Percentiles rank a stretch among this genome's conserved stretches.
phyloP scores from a whole-genome alignment of 2,888 invertebrate genomes.

The Ichneumoninae sp. region DNA sequence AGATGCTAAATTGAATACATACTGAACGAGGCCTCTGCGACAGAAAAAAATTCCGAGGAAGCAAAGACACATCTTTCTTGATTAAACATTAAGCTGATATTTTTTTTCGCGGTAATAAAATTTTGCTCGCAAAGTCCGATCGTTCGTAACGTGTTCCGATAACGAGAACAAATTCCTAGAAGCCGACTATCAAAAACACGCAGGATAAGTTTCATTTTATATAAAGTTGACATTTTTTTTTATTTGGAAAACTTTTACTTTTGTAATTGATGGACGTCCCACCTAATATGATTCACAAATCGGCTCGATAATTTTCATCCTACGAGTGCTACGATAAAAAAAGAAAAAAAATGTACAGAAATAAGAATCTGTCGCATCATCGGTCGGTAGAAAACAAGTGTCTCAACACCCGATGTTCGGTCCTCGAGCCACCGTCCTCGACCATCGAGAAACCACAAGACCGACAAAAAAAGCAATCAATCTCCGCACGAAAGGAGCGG shows the following conservation, averaged over 20 bases:
- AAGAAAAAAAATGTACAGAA: background rate
- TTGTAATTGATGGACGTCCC: background rate
- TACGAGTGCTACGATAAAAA: background rate
- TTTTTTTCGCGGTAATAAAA: background rate
- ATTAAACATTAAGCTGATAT: background rate
- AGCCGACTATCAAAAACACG: background rate
- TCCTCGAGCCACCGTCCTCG: background rate
- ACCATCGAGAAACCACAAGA: background rate
- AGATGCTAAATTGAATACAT: conserved; percentile 8
- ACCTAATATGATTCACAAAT: too few species aligned
- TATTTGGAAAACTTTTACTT: background rate
- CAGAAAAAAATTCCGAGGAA: too few species aligned
- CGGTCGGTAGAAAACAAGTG: background rate
- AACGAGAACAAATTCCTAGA: background rate
- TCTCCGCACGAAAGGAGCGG: background rate
- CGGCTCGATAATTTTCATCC: background rate
- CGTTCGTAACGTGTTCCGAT: background rate
- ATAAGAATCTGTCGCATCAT: background rate
- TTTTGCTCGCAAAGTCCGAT: background rate
- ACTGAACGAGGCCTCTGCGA: too few species aligned
- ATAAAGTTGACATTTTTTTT: background rate
- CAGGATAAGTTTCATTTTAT: background rate
- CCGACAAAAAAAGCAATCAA: background rate
- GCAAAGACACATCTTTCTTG: too few species aligned
- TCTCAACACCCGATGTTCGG: background rate